Conservation (phyloP, 2,888 invertebrate species). For the Tachina grossa region DNA sequence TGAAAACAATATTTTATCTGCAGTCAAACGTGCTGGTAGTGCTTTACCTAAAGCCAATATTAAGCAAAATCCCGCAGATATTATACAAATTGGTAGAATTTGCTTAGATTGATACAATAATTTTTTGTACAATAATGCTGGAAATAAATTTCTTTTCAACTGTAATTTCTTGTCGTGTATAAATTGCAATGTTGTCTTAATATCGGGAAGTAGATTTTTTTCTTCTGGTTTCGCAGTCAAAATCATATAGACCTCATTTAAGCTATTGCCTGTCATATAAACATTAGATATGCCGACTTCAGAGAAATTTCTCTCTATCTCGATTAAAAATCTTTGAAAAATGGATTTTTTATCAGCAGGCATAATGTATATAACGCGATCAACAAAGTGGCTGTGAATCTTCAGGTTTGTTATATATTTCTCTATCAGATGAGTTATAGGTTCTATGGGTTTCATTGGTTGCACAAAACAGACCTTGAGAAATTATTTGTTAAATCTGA, state of each 20-base stretch:
- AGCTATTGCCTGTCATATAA: conserved; percentile 19
- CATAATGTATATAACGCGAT: conserved; percentile 47
- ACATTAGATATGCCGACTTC: conserved; percentile 40
- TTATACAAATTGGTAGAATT: conserved; percentile 27
- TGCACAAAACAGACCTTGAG: conserved; percentile 18
- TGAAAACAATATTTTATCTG: conserved; percentile 2
- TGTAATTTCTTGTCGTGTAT: neutral
- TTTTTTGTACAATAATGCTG: conserved; percentile 36
- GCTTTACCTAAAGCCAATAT: conserved; percentile 12
- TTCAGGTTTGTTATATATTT: conserved; percentile 30
- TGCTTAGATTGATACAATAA: conserved; percentile 42
- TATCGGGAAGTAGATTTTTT: neutral
- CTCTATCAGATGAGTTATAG: conserved; percentile 44
- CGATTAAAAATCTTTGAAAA: conserved; percentile 46
- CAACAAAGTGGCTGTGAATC: conserved; percentile 21
- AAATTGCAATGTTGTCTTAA: conserved; percentile 13
- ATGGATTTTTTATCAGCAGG: conserved; percentile 22
- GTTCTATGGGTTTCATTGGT: conserved; percentile 13
- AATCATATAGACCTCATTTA: conserved; percentile 58
- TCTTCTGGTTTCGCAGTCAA: neutral
- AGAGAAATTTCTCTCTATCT: conserved; percentile 38
- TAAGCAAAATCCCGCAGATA: conserved; percentile 10
- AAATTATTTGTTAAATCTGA: neutral
- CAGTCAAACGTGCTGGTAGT: neutral
- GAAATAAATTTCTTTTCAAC: neutral